These are phyloP conservation scores for Acanthosepion lycidas DNA, from an alignment of 2,888 invertebrate species.

Conservation along the genomic window DNA sequence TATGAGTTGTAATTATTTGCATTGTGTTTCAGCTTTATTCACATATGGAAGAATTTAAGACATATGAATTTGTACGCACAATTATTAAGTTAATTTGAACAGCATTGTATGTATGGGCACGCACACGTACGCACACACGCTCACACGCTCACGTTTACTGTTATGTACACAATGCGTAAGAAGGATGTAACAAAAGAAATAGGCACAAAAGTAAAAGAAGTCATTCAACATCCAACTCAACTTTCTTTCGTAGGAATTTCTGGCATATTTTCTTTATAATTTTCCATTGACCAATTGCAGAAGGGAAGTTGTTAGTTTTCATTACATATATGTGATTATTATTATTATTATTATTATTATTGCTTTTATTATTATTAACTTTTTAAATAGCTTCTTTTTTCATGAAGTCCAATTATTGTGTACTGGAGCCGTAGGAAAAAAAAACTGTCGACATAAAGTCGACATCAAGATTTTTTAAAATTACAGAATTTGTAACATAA, in stretches of 20 bases:
- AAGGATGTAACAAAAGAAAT: too few relatives aligned
- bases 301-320: too few relatives aligned
- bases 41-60: conserved; percentile 3
- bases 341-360: neutral
- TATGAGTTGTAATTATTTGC: neutral
- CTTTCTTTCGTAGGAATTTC: too few relatives aligned
- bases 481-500: neutral
- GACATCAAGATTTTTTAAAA: neutral
- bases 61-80: neutral
- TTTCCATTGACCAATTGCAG: too few relatives aligned
- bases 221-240: too few relatives aligned
- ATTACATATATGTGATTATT: neutral
- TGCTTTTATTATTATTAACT: neutral
- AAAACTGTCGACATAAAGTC: neutral
- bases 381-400: neutral
- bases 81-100: neutral
- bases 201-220: too few relatives aligned
- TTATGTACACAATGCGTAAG: neutral
- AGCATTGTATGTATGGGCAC: neutral
- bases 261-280: too few relatives aligned
- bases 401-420: neutral
- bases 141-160: neutral
- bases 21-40: neutral
- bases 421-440: neutral
- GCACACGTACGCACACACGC: neutral